These are phyloP conservation scores for Darevskia mixta DNA, from an alignment of 2,797 vertebrate species.

Conservation along the genomic window DNA sequence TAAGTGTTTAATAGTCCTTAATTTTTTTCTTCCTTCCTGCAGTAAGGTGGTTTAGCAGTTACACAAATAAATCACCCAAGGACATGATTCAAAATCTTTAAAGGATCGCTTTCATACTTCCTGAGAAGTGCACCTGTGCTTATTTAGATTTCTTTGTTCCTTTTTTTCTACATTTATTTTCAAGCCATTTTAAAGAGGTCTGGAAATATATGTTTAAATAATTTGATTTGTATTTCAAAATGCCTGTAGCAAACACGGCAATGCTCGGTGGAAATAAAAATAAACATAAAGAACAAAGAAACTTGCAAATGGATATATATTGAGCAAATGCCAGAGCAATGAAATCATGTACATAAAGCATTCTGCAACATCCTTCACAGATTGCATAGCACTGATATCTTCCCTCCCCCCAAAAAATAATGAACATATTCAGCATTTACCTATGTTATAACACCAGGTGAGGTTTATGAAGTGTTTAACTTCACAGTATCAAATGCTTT, in stretches of 20 bases:
- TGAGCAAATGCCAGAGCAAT: slow-evolving; percentile 17
- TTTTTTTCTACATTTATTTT: slow-evolving; percentile 25
- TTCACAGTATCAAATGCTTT: neutral
- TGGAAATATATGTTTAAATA: slow-evolving; percentile 31
- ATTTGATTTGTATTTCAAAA: slow-evolving; percentile 9
- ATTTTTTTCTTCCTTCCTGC: slow-evolving; percentile 53
- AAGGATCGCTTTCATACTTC: slow-evolving; percentile 29
- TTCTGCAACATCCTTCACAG: neutral
- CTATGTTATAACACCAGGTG: neutral
- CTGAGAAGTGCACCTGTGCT: slow-evolving; percentile 43
- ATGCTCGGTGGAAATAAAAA: slow-evolving; percentile 26
- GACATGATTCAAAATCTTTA: slow-evolving; percentile 27
- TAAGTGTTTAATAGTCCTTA: slow-evolving; percentile 42
- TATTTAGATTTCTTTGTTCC: slow-evolving; percentile 35
- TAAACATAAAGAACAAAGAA: slow-evolving; percentile 9
- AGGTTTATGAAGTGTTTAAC: neutral
- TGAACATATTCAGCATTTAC: neutral
- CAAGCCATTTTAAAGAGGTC: slow-evolving; percentile 23
- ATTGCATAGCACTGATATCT: neutral
- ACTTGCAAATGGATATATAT: neutral
- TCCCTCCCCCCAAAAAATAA: neutral
- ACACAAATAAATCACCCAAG: slow-evolving; percentile 48
- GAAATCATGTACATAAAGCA: neutral
- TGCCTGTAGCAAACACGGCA: slow-evolving; percentile 1
- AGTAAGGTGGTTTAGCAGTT: slow-evolving; percentile 53